phyloP scores from a whole-genome alignment of 2,113 vertebrate genomes.

The Meles meles region DNA sequence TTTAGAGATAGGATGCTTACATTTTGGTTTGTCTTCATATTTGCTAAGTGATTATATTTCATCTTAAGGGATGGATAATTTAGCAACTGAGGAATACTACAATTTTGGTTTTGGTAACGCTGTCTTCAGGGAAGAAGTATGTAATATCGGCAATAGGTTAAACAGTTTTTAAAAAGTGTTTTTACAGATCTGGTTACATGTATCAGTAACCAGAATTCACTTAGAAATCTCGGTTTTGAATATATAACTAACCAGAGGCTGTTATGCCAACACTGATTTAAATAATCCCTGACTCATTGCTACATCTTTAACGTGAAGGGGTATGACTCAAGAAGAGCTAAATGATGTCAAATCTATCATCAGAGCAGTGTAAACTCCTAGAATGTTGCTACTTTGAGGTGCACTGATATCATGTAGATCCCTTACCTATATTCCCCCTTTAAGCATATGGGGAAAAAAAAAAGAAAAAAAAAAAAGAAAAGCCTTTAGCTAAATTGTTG shows the following conservation, averaged over 20 bases:
- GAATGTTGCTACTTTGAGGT: neutral
- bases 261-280: neutral
- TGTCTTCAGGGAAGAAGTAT: neutral
- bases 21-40: neutral
- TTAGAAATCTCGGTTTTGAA: neutral
- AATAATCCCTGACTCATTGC: neutral
- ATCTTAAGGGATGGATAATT: neutral
- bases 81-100: neutral
- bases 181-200: neutral
- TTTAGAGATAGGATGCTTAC: neutral
- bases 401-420: neutral
- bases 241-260: neutral
- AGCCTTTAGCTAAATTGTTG: neutral
- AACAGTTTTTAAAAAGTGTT: neutral
- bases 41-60: neutral
- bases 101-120: neutral
- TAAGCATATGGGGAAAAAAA: neutral
- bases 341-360: neutral
- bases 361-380: neutral
- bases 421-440: neutral
- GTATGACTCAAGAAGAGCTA: neutral
- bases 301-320: neutral
- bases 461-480: neutral
- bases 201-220: neutral
- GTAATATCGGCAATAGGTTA: neutral